A percentile compares a stretch with the other conserved stretches of the same genome.
These are phyloP conservation scores for Ramphastos sulfuratus DNA, from an alignment of 2,113 vertebrate genomes.

Conservation along the genomic window DNA sequence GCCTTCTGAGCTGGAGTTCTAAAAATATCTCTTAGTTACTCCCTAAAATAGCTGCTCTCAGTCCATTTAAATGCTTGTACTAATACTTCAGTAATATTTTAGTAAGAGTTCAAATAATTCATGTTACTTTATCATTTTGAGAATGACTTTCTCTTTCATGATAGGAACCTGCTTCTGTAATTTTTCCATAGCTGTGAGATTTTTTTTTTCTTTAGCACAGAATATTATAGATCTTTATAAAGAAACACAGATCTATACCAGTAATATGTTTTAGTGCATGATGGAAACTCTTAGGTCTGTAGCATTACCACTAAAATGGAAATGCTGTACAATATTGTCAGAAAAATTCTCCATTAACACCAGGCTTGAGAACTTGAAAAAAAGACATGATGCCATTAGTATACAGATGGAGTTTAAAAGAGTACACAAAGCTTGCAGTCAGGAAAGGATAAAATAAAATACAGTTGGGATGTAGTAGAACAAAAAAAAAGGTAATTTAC, in stretches of 20 bases:
- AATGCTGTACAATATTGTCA: not conserved
- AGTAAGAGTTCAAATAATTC: not conserved
- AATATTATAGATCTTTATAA: not conserved
- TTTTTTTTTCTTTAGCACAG: not conserved
- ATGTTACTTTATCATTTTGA: not conserved
- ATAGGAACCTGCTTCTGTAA: not conserved
- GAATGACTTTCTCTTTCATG: not conserved
- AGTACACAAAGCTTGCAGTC: not conserved
- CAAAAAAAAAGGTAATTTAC: not conserved
- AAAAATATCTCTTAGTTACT: slow-evolving; percentile 10
- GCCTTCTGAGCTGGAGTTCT: not conserved
- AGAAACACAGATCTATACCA: slow-evolving; percentile 22
- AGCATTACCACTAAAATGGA: slow-evolving; percentile 47
- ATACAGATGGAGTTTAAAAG: slow-evolving; percentile 6
- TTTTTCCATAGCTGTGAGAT: not conserved
- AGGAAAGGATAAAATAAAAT: slow-evolving; percentile 35
- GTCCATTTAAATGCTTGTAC: not conserved
- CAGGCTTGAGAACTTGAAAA: slow-evolving; percentile 24
- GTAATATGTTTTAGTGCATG: slow-evolving; percentile 25
- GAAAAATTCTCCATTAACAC: slow-evolving; percentile 28
- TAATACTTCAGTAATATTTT: not conserved
- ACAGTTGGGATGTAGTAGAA: not conserved
- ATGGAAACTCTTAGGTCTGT: slow-evolving; percentile 30
- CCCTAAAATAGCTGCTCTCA: not conserved
- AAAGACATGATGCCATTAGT: not conserved